phyloP scores from a whole-genome alignment of 2,888 invertebrate species.

The Tinea pellionella region DNA sequence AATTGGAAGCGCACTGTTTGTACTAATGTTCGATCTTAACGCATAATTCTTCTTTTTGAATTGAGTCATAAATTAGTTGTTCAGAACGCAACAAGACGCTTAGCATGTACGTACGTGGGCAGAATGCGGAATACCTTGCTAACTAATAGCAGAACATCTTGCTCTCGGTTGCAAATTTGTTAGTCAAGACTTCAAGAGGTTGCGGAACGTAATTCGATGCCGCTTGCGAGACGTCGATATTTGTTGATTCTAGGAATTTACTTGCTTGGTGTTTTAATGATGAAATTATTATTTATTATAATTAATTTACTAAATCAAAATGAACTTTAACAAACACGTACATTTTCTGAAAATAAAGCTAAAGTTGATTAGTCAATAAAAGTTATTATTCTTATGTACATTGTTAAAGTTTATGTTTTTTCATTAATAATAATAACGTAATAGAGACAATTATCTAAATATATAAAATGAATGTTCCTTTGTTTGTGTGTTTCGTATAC shows the following conservation, averaged over 20 bases:
- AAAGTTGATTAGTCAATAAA: too few species aligned
- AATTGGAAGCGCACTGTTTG: constrained; percentile 53
- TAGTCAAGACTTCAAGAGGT: constrained; percentile 29
- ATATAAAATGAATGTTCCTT: too few species aligned
- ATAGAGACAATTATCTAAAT: too few species aligned
- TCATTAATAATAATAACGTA: too few species aligned
- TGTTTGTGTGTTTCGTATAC: too few species aligned
- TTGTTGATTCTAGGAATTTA: not conserved
- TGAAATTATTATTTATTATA: too few species aligned
- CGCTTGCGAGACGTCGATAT: constrained; percentile 24
- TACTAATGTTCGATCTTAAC: constrained; percentile 48
- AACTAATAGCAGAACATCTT: constrained; percentile 11
- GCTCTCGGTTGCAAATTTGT: constrained; percentile 23
- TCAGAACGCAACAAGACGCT: constrained; percentile 25
- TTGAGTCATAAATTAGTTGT: constrained; percentile 48
- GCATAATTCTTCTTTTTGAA: constrained; percentile 46
- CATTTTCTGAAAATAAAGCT: too few species aligned
- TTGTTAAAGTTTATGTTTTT: too few species aligned
- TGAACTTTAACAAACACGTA: not conserved
- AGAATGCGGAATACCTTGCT: constrained; percentile 21
- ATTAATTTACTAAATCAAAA: too few species aligned
- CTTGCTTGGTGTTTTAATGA: not conserved
- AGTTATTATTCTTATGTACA: too few species aligned
- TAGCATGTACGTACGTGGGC: constrained; percentile 27
- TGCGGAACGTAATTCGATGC: constrained; percentile 31